A percentile compares a stretch with the other conserved stretches of the same genome.
These are phyloP conservation scores for Parascotia fuliginaria DNA, from an alignment of 2,888 invertebrate genomes.

Conservation along the genomic window DNA sequence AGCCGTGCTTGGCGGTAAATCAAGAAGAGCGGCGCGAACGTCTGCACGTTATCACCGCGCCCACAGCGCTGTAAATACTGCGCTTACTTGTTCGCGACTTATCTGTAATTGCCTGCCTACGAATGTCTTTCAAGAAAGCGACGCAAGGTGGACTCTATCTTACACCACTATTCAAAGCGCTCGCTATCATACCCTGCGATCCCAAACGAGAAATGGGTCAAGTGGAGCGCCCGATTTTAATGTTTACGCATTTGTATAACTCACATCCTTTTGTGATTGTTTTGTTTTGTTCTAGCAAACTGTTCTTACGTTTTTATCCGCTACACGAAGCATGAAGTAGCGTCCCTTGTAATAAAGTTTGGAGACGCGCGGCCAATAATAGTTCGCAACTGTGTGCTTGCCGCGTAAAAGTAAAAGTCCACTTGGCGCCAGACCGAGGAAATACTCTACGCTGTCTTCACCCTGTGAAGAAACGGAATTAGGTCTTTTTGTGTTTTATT, in stretches of 20 bases:
- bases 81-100: constrained; percentile 79
- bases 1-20: constrained; percentile 28
- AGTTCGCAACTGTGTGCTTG: constrained; percentile 98
- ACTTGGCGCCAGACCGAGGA: constrained; percentile 97
- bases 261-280: constrained; percentile 19
- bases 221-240: constrained; percentile 58
- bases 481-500: constrained; percentile 4
- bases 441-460: constrained; percentile 98
- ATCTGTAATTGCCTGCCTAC: constrained; percentile 84
- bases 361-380: constrained; percentile 98
- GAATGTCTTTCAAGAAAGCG: constrained; percentile 83
- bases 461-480: constrained; percentile 86
- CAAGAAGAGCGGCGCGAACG: constrained; percentile 22
- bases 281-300: constrained; percentile 41
- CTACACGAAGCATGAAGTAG: constrained; percentile 98
- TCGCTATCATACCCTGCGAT: constrained; percentile 65
- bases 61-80: constrained; percentile 79
- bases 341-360: constrained; percentile 98
- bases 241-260: constrained; percentile 60
- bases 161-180: constrained; percentile 73
- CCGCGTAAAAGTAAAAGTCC: constrained; percentile 97
- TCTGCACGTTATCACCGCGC: constrained; percentile 61
- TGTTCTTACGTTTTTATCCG: constrained; percentile 96
- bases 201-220: constrained; percentile 73
- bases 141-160: constrained; percentile 77